These are phyloP conservation scores for Cerastoderma edule DNA, from an alignment of 2,888 invertebrate species.

Conservation along the genomic window DNA sequence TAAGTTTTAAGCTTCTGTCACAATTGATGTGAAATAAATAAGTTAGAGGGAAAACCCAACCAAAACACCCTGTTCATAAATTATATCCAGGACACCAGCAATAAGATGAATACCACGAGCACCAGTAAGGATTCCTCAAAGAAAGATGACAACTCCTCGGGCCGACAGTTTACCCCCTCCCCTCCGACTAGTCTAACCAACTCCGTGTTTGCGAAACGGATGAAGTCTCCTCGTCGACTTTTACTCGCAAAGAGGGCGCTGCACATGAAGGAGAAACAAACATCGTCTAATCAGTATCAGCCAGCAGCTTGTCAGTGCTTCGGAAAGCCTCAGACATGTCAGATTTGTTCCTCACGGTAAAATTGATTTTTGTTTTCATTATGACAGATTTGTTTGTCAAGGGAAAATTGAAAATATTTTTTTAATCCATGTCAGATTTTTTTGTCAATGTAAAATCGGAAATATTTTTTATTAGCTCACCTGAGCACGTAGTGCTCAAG, in stretches of 20 bases:
- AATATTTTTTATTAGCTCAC: no score
- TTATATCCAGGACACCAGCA: conserved; percentile 20
- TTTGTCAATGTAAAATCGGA: no score
- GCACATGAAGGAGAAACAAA: conserved; percentile 63
- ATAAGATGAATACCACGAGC: background rate
- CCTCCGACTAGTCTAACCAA: conserved; percentile 60
- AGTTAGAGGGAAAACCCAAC: no score
- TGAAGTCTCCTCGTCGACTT: conserved; percentile 74
- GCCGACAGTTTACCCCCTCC: conserved; percentile 54
- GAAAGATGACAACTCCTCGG: background rate
- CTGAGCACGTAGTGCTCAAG: no score
- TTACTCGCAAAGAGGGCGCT: conserved; percentile 74
- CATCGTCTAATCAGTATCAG: conserved; percentile 24
- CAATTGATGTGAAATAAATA: no score
- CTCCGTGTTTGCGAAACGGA: conserved; percentile 57
- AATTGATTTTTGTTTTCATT: no score
- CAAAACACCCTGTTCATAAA: no score
- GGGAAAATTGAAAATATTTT: no score
- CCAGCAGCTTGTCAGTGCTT: conserved; percentile 87
- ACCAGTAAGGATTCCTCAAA: background rate
- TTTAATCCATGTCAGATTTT: no score
- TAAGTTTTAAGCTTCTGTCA: no score
- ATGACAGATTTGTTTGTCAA: no score
- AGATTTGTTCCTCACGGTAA: conserved; percentile 87
- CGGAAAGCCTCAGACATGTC: conserved; percentile 89